Evolutionary conservation across 2,888 invertebrate genomes (phyloP).

Genomic region (Hyposoter dolosus): DNA sequence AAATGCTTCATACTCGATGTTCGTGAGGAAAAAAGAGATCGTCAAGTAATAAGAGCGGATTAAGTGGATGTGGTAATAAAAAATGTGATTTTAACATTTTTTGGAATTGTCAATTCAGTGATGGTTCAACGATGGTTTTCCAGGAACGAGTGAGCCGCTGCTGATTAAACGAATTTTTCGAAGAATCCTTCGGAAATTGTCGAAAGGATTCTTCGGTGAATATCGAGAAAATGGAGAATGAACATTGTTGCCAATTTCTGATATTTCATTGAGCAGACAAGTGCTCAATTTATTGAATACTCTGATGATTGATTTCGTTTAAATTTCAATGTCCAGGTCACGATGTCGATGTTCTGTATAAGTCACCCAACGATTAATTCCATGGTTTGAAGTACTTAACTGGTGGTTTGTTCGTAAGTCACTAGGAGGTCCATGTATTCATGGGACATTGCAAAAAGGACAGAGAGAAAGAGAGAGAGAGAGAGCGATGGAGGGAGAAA

Average conservation of each 20-base stretch:
- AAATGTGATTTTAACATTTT: constrained; percentile 54
- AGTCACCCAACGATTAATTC: neutral
- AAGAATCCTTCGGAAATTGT: neutral
- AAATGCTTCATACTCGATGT: neutral
- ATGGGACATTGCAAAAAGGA: neutral
- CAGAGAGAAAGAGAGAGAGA: constrained; percentile 3
- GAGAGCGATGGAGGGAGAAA: neutral
- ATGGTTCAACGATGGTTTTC: constrained; percentile 23
- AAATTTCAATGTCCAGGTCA: neutral
- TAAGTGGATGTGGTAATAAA: constrained; percentile 24
- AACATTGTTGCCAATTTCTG: neutral
- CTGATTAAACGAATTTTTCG: neutral
- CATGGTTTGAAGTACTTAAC: neutral
- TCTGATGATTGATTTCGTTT: neutral
- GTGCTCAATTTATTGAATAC: neutral
- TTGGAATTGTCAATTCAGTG: constrained; percentile 52
- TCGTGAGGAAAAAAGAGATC: constrained; percentile 1
- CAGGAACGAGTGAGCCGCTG: neutral
- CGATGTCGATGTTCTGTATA: neutral
- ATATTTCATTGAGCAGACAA: neutral
- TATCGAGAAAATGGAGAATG: too few relatives aligned
- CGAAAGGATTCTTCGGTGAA: neutral
- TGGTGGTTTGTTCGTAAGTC: neutral
- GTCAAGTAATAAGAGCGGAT: neutral
- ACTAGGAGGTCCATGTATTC: neutral